Evolutionary conservation across 1,140 invertebrate species (phyloP), one percentile per base, ranked within the genome.

Genomic region (Diachasma alloeum): DNA sequence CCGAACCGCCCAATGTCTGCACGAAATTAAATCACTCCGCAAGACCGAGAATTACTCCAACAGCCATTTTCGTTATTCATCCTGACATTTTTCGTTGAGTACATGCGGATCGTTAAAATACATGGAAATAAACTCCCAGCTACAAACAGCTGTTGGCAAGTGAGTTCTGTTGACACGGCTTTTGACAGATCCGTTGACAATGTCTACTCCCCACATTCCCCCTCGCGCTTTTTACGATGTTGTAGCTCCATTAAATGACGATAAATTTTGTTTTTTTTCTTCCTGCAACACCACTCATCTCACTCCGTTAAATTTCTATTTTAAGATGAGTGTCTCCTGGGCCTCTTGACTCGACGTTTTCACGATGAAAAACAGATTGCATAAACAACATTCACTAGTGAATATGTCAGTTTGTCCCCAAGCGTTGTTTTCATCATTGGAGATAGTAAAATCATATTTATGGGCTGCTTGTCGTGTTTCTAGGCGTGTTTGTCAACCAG

Each of bases 141-240:
- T 63, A 26, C 59, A 31, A 56, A 78, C 86, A 88, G 86, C 88
- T 88, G 88, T 87, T 87, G 84, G 87, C 84, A 83, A 70, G 79
- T 75, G 75, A 78, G 76, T 70, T 81, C 74, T 87, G 88, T 88
- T 89, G 87, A 90, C 84, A 86, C 80, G 86, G 86, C 83, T 86
- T 86, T 68, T 84, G 87, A 88, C 87, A 89, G 84, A 83, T 81
- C 81, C 87, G 88, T 89, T 89, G 88, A 89, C 88, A 89, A 88
- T 87, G 83, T 89, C 80, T 81, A 70, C 82, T 88, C 79, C 80
- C 59, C 44, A 68, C 46, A 44, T 24, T 42, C 53, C 72, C 72
- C 24, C 63, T 76, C 79, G 78, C 80, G 80, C 80, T 82, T 88
- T 89, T 88, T 87, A 88, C 84, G 86, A 86, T 84, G 80, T 79